Conservation (phyloP, 2,113 vertebrate species). For the Periophthalmus modestus region DNA sequence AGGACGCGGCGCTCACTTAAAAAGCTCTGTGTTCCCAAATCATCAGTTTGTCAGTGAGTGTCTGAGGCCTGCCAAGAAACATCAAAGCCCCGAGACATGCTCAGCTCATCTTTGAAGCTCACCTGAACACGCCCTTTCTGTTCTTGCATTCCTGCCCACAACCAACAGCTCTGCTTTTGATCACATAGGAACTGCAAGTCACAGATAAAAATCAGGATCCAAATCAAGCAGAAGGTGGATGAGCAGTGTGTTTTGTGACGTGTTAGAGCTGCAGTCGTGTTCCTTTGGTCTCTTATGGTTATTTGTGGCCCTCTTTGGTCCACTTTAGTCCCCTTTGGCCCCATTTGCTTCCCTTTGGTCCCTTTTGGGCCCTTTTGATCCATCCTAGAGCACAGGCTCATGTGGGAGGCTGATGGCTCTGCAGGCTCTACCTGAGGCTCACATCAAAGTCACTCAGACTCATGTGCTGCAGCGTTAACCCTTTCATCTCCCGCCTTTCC, state of each 20-base stretch:
- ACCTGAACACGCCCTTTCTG: constrained; percentile 45
- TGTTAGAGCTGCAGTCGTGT: constrained; percentile 8
- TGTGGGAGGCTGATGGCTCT: constrained; percentile 65
- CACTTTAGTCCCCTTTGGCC: background rate
- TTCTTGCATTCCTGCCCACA: constrained; percentile 22
- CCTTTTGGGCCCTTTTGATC: background rate
- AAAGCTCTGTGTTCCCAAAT: constrained; percentile 46
- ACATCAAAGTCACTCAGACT: constrained; percentile 77
- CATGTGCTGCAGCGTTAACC: constrained; percentile 65
- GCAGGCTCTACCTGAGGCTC: constrained; percentile 69
- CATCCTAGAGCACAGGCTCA: background rate
- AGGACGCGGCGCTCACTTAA: constrained; percentile 37
- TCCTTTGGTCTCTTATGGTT: background rate
- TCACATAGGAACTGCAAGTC: constrained; percentile 7
- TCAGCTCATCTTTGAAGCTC: constrained; percentile 70
- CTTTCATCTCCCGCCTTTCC: constrained; percentile 69
- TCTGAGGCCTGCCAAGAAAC: constrained; percentile 70
- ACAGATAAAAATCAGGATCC: constrained; percentile 11
- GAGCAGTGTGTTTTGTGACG: constrained; percentile 9
- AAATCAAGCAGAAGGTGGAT: constrained; percentile 11
- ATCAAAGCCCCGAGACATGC: constrained; percentile 69
- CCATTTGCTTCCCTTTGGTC: constrained; percentile 36
- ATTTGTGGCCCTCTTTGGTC: constrained; percentile 21
- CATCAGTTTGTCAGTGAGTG: constrained; percentile 70
- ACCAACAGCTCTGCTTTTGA: constrained; percentile 6